Base-by-base conservation (phyloP, 2,888 invertebrate species). In the Thumatha senex region DNA sequence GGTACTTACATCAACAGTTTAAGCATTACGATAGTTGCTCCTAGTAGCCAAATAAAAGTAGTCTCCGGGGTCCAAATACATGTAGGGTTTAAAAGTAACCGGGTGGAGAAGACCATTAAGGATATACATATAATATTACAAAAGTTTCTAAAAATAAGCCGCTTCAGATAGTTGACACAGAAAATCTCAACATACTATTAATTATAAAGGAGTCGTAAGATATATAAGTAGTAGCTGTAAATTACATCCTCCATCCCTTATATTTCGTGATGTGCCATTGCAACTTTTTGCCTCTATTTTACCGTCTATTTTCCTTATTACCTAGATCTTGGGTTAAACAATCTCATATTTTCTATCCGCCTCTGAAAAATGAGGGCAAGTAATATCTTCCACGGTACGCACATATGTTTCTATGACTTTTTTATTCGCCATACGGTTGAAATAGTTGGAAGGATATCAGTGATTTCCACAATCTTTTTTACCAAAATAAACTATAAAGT, bases 291-390 rank as follows among this genome's bases (percentile, higher is more conserved):
- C 50, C 52, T 31, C 41, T 40, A 49, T 50, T 46, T 49, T 14
- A 38, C 41, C 15, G 15, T 48, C 54, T 40, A 12, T 40, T 56
- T 64, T 64, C 52, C 65, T 54, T 57, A 61, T 63, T 54, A 44
- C 54, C 31, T 42, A 31, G 15, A 15, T 33, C 40, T 24, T 1
- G 40, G 8, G 48, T 34, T 44, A 48, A 61, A 61, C 54, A 64
- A 49, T 15, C 42, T 47, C 48, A 61, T 52, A 46, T 24, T 58
- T 56, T 49, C 38, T 44, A 40, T 47, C 40, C 34, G 14, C 14
- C 33, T 39, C 33, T 33, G 33, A 15, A 38, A 49, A 2, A 44
- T 35, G 44, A 44, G 14, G 24, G 12, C 39, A 49, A 33, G 43
- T 39, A 39, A 48, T 42, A 30, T 18, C 36, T 39, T 42, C 15